phyloP scores from a whole-genome alignment of 1,140 invertebrate genomes.

The Mizuhopecten yessoensis region DNA sequence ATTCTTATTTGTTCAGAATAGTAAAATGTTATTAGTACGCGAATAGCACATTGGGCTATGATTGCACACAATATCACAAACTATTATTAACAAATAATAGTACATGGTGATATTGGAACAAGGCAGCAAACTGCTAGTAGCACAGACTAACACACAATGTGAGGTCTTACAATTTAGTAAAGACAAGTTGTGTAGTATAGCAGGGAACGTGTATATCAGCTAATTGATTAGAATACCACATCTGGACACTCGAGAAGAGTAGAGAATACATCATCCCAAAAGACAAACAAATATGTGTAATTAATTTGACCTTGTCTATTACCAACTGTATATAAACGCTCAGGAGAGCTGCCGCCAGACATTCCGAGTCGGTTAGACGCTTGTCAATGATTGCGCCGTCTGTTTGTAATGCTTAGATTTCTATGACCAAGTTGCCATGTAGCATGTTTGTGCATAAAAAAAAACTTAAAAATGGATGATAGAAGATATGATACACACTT shows the following conservation, averaged over 20 bases:
- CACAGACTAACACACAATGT: too few species aligned
- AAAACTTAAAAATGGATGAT: neutral
- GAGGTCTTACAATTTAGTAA: too few species aligned
- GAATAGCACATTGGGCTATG: too few species aligned
- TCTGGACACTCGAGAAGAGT: constrained; percentile 22
- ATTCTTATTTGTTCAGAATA: too few species aligned
- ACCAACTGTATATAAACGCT: neutral
- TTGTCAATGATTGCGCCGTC: neutral
- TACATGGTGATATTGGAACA: too few species aligned
- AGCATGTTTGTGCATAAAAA: neutral
- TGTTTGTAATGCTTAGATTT: neutral
- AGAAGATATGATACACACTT: neutral
- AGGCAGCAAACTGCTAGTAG: too few species aligned
- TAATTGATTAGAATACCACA: too few species aligned
- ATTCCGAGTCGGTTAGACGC: constrained; percentile 3
- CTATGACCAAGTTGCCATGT: neutral
- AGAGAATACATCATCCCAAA: neutral
- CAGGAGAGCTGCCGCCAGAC: neutral
- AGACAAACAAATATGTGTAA: neutral
- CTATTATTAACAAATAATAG: too few species aligned
- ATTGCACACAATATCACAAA: too few species aligned
- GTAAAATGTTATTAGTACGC: too few species aligned
- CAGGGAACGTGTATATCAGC: too few species aligned
- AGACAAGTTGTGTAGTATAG: too few species aligned
- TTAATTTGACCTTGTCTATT: neutral